phyloP scores from a whole-genome alignment of 2,888 invertebrate species.

The Willowsia nigromaculata region DNA sequence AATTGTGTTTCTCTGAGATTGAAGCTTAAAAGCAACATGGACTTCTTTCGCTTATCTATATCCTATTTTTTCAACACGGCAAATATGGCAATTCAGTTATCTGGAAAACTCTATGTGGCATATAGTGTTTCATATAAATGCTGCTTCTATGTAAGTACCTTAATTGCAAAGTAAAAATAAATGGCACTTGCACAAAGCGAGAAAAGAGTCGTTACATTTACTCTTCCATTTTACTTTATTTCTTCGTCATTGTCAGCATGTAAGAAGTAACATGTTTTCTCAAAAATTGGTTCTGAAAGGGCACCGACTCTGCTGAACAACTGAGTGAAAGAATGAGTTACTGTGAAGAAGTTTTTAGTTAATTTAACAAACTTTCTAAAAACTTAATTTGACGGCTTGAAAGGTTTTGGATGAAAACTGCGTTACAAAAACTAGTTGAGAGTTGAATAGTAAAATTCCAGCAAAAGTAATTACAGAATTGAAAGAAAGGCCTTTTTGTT shows the following conservation, averaged over 20 bases:
- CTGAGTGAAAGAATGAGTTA: background rate
- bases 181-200: constrained; percentile 4
- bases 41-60: background rate
- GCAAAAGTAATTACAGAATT: constrained; percentile 58
- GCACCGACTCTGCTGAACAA: background rate
- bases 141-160: background rate
- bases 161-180: constrained; percentile 61
- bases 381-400: background rate
- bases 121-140: background rate
- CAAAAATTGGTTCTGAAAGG: constrained; percentile 42
- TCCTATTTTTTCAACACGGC: too few relatives aligned
- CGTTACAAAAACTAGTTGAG: background rate
- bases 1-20: background rate
- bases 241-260: constrained; percentile 7
- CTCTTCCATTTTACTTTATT: background rate
- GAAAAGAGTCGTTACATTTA: constrained; percentile 1
- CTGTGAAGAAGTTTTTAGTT: constrained; percentile 10
- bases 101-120: background rate
- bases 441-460: background rate
- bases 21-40: background rate
- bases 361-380: constrained; percentile 46
- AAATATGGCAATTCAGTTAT: background rate
- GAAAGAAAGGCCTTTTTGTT: background rate
- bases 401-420: background rate
- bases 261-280: constrained; percentile 16